These are phyloP conservation scores for Hartigia nigra DNA, from an alignment of 2,888 invertebrate genomes.

Conservation along the genomic window DNA sequence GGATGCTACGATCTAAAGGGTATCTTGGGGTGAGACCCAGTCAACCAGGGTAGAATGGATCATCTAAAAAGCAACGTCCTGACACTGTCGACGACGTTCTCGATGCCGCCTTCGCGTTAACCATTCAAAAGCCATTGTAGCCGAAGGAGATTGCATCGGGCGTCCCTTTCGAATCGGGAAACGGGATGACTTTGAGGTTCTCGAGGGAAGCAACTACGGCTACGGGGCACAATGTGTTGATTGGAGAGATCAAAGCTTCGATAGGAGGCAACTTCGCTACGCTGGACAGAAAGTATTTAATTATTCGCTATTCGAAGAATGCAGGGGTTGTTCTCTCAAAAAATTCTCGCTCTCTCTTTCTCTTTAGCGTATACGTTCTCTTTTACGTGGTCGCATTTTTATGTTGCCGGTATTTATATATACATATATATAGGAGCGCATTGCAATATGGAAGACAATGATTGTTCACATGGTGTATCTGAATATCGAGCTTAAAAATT, in stretches of 20 bases:
- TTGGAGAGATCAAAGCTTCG: constrained; percentile 48
- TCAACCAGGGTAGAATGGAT: background rate
- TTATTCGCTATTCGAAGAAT: constrained; percentile 34
- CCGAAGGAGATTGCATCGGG: constrained; percentile 1
- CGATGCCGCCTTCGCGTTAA: constrained; percentile 31
- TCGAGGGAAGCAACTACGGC: constrained; percentile 11
- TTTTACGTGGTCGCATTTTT: background rate
- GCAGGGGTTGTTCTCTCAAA: background rate
- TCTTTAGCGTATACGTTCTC: background rate
- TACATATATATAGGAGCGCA: too few species aligned
- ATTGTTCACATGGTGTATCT: background rate
- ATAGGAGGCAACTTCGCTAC: background rate
- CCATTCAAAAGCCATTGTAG: constrained; percentile 35
- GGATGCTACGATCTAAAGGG: background rate
- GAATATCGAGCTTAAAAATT: background rate
- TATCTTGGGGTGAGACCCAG: background rate
- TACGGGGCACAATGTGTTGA: constrained; percentile 39
- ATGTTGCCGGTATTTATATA: too few species aligned
- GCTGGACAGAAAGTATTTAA: constrained; percentile 37
- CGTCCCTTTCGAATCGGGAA: constrained; percentile 25
- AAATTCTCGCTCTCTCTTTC: background rate
- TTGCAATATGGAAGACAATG: too few species aligned
- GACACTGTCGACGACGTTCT: background rate
- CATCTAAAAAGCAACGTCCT: background rate
- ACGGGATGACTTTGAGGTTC: constrained; percentile 13